Evolutionary conservation across 2,888 invertebrate genomes (phyloP), one percentile per base, ranked within the genome.

Genomic region (Salpingus planirostris): DNA sequence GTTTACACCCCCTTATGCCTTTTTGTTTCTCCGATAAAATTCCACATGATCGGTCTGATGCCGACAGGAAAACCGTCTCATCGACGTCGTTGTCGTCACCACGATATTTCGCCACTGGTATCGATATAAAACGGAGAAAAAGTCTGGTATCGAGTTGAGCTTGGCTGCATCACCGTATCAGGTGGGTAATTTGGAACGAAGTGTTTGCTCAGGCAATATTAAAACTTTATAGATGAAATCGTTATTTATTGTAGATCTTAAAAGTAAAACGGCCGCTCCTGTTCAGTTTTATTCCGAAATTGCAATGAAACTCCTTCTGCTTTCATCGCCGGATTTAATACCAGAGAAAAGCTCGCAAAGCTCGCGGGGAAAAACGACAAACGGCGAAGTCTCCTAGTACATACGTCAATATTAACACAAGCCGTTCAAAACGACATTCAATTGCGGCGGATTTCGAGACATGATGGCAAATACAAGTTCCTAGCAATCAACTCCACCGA

Each of bases 381-480:
- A 51, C 47, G 33, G 44, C 38, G 43, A 38, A 45, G 44, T 46
- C 46, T 40, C 38, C 40, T 50, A 57, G 52, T 50, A 55, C 51
- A 43, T 54, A 44, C 52, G 57, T 59, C 59, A 58, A 58, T 59
- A 59, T 59, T 59, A 54, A 53, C 56, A 55, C 51, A 55, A 54
- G 54, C 52, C 41, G 47, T 46, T 47, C 52, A 50, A 55, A 55
- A 59, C 54, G 55, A 53, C 55, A 51, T 53, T 46, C 48, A 52
- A 52, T 51, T 53, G 46, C 42, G n/a, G n/a, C n/a, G 37, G 38
- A 29, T 39, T 39, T 39, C 32, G 24, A 29, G 39, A 35, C 38
- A 34, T 24, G 26, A 38, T 21, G 14, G 32, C 29, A 39, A 39
- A 39, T 31, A 38, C 27, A 34, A 29, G 22, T 31, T 27, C 11